Evolutionary conservation across 2,797 vertebrate species (phyloP).

Genomic region (Molossus alvarezi): DNA sequence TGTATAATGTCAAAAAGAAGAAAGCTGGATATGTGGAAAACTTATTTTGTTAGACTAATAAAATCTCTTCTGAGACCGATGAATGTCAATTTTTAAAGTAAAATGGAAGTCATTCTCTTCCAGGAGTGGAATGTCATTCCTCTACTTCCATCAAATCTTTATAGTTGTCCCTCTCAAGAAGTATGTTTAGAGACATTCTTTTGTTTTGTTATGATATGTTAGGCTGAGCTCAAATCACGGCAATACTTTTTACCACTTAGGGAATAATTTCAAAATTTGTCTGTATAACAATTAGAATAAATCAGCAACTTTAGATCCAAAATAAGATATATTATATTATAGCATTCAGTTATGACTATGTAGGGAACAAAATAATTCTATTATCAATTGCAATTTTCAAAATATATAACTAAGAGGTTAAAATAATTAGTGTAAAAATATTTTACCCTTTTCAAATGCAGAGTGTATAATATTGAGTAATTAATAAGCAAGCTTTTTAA

Average conservation of each 20-base stretch:
- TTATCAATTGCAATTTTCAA: slow-evolving; percentile 51
- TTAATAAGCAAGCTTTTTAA: slow-evolving; percentile 66
- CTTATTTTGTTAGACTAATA: slow-evolving; percentile 46
- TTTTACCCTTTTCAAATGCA: slow-evolving; percentile 48
- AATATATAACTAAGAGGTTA: slow-evolving; percentile 40
- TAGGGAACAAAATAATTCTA: slow-evolving; percentile 65
- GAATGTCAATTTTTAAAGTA: slow-evolving; percentile 61
- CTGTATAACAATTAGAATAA: slow-evolving; percentile 63
- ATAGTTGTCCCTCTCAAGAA: slow-evolving; percentile 19
- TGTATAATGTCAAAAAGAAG: slow-evolving; percentile 10
- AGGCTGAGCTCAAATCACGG: not conserved
- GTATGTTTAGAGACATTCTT: slow-evolving; percentile 23
- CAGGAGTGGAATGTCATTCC: slow-evolving; percentile 15
- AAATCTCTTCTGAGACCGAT: slow-evolving; percentile 58
- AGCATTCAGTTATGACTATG: slow-evolving; percentile 41
- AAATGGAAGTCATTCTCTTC: slow-evolving; percentile 36
- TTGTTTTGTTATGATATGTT: slow-evolving; percentile 49
- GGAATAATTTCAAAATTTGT: slow-evolving; percentile 58
- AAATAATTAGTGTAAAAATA: slow-evolving; percentile 65
- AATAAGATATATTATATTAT: slow-evolving; percentile 16
- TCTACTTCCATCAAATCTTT: slow-evolving; percentile 52
- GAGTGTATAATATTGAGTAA: slow-evolving; percentile 61
- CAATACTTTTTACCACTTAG: slow-evolving; percentile 52
- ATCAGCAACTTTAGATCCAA: slow-evolving; percentile 28
- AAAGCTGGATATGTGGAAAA: slow-evolving; percentile 20